Conservation (phyloP, 2,797 vertebrate species). For the Moxostoma hubbsi region DNA sequence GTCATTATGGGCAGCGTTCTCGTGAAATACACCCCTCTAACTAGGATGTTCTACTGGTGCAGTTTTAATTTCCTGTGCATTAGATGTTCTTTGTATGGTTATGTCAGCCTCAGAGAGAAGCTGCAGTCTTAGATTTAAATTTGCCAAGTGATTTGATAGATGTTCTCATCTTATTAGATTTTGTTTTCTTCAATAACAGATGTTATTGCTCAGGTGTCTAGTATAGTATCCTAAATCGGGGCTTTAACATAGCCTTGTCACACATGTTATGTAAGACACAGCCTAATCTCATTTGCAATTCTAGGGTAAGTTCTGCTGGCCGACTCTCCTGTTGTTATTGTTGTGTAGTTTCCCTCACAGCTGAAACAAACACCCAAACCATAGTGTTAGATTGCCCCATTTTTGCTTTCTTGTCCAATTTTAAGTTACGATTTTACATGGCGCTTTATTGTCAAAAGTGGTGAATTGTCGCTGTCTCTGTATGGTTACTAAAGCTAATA, state of each 20-base stretch:
- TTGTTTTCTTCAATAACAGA: background rate
- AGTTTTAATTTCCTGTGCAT: constrained; percentile 54
- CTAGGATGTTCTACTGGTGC: constrained; percentile 20
- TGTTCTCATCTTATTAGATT: constrained; percentile 19
- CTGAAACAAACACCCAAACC: constrained; percentile 13
- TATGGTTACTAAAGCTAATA: background rate
- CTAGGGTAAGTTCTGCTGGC: constrained; percentile 42
- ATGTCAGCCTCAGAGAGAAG: background rate
- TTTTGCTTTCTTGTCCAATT: background rate
- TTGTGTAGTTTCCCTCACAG: constrained; percentile 11
- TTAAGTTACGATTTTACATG: background rate
- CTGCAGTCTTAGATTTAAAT: constrained; percentile 1
- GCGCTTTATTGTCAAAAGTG: background rate
- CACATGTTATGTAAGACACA: constrained; percentile 53
- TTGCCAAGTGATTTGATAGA: constrained; percentile 6
- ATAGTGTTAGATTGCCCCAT: constrained; percentile 18
- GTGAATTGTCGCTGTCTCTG: background rate
- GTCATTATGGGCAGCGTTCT: constrained; percentile 14
- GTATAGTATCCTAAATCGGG: constrained; percentile 22
- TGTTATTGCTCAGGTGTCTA: background rate
- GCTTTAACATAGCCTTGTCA: constrained; percentile 23
- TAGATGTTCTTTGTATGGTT: constrained; percentile 26
- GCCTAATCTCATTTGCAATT: constrained; percentile 59
- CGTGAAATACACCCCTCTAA: background rate
- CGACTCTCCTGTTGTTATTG: constrained; percentile 39